Evolutionary conservation across 1,140 invertebrate genomes (phyloP), one percentile per base, ranked within the genome.

Genomic region (Drosophila parvula): DNA sequence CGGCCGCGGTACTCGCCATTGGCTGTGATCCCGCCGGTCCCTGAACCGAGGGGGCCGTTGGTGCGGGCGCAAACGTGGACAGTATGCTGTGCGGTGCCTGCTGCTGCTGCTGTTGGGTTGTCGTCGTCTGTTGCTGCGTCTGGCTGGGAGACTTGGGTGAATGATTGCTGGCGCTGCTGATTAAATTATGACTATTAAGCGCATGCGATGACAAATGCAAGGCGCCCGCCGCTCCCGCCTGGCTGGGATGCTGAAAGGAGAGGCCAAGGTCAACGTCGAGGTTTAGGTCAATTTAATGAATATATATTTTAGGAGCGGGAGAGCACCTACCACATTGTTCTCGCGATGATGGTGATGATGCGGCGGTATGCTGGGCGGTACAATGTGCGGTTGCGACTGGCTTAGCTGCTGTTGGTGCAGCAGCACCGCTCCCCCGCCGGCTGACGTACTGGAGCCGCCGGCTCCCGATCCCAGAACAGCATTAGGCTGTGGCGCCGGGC

Each of bases 141-240:
- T 91, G 91, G 79, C 84, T 92, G 74, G 91, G 91, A 47, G 91
- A 92, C 88, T 92, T 92, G 68, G 91, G 91, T 57, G 91, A 91
- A 80, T 92, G 90, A 81, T 92, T 92, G 80, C 75, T 75, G 74
- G 76, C 70, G 60, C 69, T 64, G 74, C 67, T 90, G 90, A 92
- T 77, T 88, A 92, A 85, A 88, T 91, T 92, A 91, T 92, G 91
- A 91, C 90, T 92, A 89, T 85, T 91, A 79, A 91, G 79, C 73
- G 91, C 90, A 80, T 92, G 91, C 78, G 91, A 88, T 76, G 91
- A 92, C 71, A 92, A 77, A 81, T 91, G 90, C 71, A 92, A 81
- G 32, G 78, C 81, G 45, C 75, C 71, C 62, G 81, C 81, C 51
- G 74, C 57, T 65, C 79, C 74, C 59, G 79, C 62, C 55, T 81